A percentile compares a stretch with the other conserved stretches of the same genome.
phyloP scores from a whole-genome alignment of 2,113 vertebrate genomes.

The Atrichornis clamosus region DNA sequence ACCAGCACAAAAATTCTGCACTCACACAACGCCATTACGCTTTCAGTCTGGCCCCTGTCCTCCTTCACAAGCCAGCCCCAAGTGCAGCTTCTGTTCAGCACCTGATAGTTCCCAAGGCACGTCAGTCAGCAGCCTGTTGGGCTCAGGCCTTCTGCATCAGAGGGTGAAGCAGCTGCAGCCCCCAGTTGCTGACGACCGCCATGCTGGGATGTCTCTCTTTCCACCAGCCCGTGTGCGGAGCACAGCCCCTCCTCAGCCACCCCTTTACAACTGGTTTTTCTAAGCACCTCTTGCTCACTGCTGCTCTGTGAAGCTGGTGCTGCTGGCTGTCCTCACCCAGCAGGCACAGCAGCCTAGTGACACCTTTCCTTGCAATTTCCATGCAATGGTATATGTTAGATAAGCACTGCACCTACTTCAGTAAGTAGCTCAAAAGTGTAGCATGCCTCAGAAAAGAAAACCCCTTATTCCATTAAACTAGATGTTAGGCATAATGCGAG shows the following conservation, averaged over 20 bases:
- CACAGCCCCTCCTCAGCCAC: neutral
- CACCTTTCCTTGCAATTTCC: neutral
- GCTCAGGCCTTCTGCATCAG: neutral
- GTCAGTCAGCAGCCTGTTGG: neutral
- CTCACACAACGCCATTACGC: neutral
- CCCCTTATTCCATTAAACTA: neutral
- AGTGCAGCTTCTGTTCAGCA: neutral
- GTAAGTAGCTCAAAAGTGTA: neutral
- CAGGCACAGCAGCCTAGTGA: neutral
- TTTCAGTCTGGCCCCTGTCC: neutral
- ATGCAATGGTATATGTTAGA: neutral
- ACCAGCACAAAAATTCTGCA: neutral
- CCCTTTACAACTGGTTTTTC: neutral
- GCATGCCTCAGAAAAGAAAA: neutral
- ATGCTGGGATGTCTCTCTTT: neutral
- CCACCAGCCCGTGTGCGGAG: neutral
- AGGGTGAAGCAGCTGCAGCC: neutral
- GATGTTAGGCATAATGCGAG: neutral
- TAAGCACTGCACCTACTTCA: neutral
- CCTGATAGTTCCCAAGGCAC: neutral
- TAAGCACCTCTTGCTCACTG: neutral
- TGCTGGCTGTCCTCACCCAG: neutral
- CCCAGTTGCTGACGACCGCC: accelerated
- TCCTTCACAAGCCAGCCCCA: neutral
- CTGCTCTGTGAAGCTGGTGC: neutral